A percentile compares a stretch with the other conserved stretches of the same genome.
These are phyloP conservation scores for Lutraria rhynchaena DNA, from an alignment of 1,140 invertebrate species.

Conservation along the genomic window DNA sequence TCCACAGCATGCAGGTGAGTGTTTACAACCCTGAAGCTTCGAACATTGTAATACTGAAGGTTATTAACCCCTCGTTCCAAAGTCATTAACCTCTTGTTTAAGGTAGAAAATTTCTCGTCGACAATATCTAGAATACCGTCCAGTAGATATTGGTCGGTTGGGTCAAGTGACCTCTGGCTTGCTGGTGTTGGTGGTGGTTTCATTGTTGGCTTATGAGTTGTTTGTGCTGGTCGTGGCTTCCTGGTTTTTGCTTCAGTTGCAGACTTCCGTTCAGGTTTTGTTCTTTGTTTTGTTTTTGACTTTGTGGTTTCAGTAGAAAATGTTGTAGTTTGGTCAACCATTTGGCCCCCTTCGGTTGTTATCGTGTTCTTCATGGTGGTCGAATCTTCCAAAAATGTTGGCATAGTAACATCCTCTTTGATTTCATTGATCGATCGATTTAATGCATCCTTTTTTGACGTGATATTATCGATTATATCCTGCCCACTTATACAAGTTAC, in stretches of 20 bases:
- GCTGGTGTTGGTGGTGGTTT: background rate
- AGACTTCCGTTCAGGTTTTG: background rate
- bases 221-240: background rate
- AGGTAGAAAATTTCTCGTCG: conserved; percentile 69
- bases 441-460: background rate
- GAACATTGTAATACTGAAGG: conserved; percentile 66
- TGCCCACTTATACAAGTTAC: too few relatives aligned
- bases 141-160: conserved; percentile 32
- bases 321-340: background rate
- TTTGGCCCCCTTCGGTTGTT: background rate
- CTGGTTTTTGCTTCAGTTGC: background rate
- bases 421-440: conserved; percentile 38
- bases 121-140: conserved; percentile 64
- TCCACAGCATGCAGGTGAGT: conserved; percentile 57
- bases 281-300: background rate
- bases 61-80: conserved; percentile 65
- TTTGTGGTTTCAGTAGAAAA: background rate
- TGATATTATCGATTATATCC: too few relatives aligned
- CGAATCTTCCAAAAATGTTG: background rate
- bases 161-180: background rate
- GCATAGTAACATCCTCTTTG: conserved; percentile 26
- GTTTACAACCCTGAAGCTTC: conserved; percentile 63
- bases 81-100: conserved; percentile 62
- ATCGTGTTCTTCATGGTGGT: background rate
- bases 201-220: background rate